Evolutionary conservation across 2,888 invertebrate genomes (phyloP).

Genomic region (Perizoma affinitatum): DNA sequence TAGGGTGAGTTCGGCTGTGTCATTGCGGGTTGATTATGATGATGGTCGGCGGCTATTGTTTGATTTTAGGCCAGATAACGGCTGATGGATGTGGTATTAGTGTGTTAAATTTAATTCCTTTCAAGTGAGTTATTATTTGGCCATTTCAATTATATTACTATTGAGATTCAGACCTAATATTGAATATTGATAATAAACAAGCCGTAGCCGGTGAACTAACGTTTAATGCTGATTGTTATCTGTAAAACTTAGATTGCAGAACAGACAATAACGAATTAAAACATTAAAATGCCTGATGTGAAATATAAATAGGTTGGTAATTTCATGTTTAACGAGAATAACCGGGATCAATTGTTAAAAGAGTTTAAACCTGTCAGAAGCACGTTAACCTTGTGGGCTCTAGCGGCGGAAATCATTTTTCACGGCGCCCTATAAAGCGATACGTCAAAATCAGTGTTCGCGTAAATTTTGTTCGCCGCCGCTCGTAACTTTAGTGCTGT

Average conservation of each 20-base stretch:
- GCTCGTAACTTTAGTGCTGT: conserved; percentile 34
- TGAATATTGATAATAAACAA: no score
- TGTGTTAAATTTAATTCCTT: conserved; percentile 38
- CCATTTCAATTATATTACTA: background rate
- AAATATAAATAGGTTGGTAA: no score
- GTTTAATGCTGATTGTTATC: no score
- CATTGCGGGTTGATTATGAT: conserved; percentile 69
- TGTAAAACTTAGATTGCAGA: no score
- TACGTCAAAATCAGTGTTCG: conserved; percentile 79
- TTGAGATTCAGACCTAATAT: background rate
- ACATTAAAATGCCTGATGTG: no score
- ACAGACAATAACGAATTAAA: no score
- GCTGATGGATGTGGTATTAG: conserved; percentile 43
- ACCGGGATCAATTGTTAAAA: conserved; percentile 32
- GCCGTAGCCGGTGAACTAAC: no score
- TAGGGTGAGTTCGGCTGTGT: conserved; percentile 70
- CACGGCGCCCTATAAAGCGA: conserved; percentile 65
- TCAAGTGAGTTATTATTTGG: background rate
- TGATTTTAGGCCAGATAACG: conserved; percentile 45
- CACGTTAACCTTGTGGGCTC: conserved; percentile 23
- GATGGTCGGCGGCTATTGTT: conserved; percentile 52
- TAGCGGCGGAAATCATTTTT: conserved; percentile 59
- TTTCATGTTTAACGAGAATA: background rate
- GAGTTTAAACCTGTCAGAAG: conserved; percentile 35
- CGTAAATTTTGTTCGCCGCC: conserved; percentile 65